A percentile compares a stretch with the other conserved stretches of the same genome.
Conservation (phyloP, 2,888 invertebrate genomes). For the Diachrysia chrysitis region DNA sequence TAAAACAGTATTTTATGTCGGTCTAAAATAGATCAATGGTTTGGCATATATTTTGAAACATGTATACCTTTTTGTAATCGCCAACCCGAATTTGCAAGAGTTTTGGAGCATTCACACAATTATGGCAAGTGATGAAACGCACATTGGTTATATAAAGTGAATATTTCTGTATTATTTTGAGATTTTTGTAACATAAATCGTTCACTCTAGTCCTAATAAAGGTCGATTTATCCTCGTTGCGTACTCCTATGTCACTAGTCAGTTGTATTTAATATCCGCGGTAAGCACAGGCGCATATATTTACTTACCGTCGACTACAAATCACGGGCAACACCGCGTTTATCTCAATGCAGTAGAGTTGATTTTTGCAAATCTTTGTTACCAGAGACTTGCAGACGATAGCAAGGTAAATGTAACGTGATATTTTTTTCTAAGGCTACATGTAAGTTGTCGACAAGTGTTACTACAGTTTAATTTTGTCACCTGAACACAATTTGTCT, state of each 20-base stretch:
- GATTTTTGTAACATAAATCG: slow-evolving; percentile 53
- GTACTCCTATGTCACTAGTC: slow-evolving; percentile 47
- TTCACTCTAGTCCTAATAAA: slow-evolving; percentile 66
- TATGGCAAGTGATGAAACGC: slow-evolving; percentile 38
- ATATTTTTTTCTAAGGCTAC: slow-evolving; percentile 33
- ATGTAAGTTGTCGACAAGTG: slow-evolving; percentile 17
- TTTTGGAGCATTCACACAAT: slow-evolving; percentile 16
- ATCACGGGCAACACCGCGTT: not conserved
- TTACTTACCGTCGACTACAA: slow-evolving; percentile 2
- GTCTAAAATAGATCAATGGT: not conserved
- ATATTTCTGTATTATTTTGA: slow-evolving; percentile 58
- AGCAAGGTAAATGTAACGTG: slow-evolving; percentile 17
- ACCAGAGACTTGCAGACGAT: not conserved
- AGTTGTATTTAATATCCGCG: slow-evolving; percentile 36
- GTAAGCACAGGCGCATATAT: slow-evolving; percentile 14
- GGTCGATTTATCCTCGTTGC: slow-evolving; percentile 49
- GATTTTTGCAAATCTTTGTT: not conserved
- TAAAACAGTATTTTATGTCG: not conserved
- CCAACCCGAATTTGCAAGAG: not conserved
- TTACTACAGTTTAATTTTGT: slow-evolving; percentile 6
- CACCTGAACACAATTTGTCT: slow-evolving; percentile 21
- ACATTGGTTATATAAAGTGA: slow-evolving; percentile 47
- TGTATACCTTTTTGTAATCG: not conserved
- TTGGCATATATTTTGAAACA: too few relatives aligned
- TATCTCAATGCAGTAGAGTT: not conserved